phyloP scores from a whole-genome alignment of 2,888 invertebrate genomes.

The Heteromurus nitidus region DNA sequence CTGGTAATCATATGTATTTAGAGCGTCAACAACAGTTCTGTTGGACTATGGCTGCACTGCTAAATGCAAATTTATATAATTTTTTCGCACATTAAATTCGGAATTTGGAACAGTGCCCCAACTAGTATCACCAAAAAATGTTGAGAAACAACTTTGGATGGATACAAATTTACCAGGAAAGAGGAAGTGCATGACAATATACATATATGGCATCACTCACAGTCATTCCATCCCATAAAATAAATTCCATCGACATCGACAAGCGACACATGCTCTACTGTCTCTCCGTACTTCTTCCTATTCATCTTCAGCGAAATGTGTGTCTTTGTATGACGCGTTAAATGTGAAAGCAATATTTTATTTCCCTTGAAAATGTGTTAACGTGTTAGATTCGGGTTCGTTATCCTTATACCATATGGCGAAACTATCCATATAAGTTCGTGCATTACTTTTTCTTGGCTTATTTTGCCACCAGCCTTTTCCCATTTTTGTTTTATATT shows the following conservation, averaged over 20 bases:
- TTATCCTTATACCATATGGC: too few relatives aligned
- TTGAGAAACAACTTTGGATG: neutral
- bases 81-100: neutral
- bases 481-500: too few relatives aligned
- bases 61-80: neutral
- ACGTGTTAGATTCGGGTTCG: neutral
- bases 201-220: conserved; percentile 14
- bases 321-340: neutral
- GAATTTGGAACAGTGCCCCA: neutral
- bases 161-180: neutral
- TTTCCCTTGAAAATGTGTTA: neutral
- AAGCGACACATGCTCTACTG: neutral
- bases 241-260: conserved; percentile 2
- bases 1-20: too few relatives aligned
- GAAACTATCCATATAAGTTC: too few relatives aligned
- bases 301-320: neutral
- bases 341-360: neutral
- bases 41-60: neutral
- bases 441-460: too few relatives aligned
- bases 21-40: too few relatives aligned
- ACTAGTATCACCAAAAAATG: neutral
- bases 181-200: neutral
- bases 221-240: neutral
- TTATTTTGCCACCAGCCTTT: too few relatives aligned
- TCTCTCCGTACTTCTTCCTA: neutral